phyloP scores from a whole-genome alignment of 1,140 invertebrate species.

The Spodoptera litura region DNA sequence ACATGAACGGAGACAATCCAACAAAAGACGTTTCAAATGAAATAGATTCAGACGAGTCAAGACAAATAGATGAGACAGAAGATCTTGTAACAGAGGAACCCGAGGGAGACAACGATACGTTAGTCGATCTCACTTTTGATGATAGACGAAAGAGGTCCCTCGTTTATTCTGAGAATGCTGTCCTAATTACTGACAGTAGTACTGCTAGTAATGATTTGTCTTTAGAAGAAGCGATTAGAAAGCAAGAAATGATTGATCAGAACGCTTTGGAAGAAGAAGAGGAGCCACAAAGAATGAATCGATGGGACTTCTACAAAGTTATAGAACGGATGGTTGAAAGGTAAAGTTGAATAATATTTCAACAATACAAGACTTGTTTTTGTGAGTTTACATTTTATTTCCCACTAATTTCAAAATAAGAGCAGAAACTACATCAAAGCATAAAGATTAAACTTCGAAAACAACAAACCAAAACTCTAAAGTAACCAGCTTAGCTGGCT shows the following conservation, averaged over 20 bases:
- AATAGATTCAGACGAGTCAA: constrained; percentile 56
- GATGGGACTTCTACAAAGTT: constrained; percentile 89
- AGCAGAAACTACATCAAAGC: constrained; percentile 7
- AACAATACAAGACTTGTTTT: too few species aligned
- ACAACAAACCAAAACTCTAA: constrained; percentile 11
- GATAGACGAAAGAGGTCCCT: constrained; percentile 71
- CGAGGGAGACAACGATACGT: constrained; percentile 68
- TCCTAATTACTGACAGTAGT: constrained; percentile 58
- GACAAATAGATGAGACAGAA: constrained; percentile 54
- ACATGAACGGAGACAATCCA: constrained; percentile 63
- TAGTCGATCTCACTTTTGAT: constrained; percentile 79
- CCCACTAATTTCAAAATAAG: not conserved
- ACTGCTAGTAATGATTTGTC: constrained; percentile 63
- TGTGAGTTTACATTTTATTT: too few species aligned
- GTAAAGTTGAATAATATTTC: constrained; percentile 56
- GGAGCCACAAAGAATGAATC: constrained; percentile 80
- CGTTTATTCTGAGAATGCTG: constrained; percentile 75
- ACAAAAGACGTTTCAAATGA: constrained; percentile 57
- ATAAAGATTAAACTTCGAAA: constrained; percentile 16
- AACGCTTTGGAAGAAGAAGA: constrained; percentile 69
- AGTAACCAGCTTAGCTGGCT: constrained; percentile 12
- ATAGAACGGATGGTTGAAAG: constrained; percentile 86
- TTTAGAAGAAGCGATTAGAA: constrained; percentile 75
- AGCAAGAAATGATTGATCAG: constrained; percentile 75
- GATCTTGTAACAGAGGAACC: constrained; percentile 49